These are phyloP conservation scores for Drosophila pectinifera DNA, from an alignment of 1,140 invertebrate genomes.

Conservation along the genomic window DNA sequence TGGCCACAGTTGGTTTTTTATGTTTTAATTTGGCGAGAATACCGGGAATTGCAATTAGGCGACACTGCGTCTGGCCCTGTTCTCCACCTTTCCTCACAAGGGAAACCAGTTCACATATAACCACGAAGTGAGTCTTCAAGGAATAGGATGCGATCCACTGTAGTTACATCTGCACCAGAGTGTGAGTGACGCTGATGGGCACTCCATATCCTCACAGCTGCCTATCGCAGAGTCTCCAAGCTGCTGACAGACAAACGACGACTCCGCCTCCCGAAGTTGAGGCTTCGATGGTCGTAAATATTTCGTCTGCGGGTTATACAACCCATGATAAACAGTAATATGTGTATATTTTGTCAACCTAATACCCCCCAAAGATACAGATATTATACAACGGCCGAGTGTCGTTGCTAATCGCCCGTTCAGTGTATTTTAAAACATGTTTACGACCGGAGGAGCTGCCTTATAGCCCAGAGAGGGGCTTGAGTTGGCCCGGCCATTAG, in stretches of 20 bases:
- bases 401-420: constrained; percentile 49
- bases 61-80: constrained; percentile 59
- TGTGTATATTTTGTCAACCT: constrained; percentile 35
- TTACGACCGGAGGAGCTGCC: constrained; percentile 45
- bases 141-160: not conserved
- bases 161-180: constrained; percentile 15
- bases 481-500: constrained; percentile 58
- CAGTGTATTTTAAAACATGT: constrained; percentile 62
- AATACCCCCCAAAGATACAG: constrained; percentile 27
- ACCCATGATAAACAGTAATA: constrained; percentile 64
- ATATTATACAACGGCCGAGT: constrained; percentile 45
- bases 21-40: constrained; percentile 58
- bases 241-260: constrained; percentile 69
- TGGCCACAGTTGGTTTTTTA: constrained; percentile 61
- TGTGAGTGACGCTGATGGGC: constrained; percentile 57
- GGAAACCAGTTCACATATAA: constrained; percentile 2
- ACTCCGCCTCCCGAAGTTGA: constrained; percentile 4
- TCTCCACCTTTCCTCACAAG: too few species aligned
- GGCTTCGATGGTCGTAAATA: constrained; percentile 56
- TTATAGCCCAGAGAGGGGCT: constrained; percentile 18
- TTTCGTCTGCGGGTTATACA: constrained; percentile 63
- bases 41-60: constrained; percentile 57
- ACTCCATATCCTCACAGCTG: constrained; percentile 33
- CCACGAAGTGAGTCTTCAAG: constrained; percentile 1
- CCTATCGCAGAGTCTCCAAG: constrained; percentile 9